These are phyloP conservation scores for Xiphophorus hellerii DNA, from an alignment of 2,113 vertebrate species.

Conservation along the genomic window DNA sequence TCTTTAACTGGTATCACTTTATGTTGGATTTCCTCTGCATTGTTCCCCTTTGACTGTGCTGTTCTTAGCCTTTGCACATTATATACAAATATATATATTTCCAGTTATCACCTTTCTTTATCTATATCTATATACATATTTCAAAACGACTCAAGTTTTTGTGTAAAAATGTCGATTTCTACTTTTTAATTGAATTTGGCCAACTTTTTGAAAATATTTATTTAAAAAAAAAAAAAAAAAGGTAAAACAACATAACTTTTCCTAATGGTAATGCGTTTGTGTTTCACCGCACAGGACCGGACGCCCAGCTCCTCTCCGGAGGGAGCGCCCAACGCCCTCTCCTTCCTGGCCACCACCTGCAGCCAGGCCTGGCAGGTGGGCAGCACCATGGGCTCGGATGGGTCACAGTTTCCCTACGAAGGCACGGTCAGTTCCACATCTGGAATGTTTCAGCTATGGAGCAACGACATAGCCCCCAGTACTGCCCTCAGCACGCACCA, in stretches of 20 bases:
- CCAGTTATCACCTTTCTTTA: too few species aligned
- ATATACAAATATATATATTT: too few species aligned
- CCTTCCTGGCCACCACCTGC: constrained; percentile 83
- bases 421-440: constrained; percentile 76
- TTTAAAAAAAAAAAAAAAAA: not conserved
- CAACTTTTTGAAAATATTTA: too few species aligned
- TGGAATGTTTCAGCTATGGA: constrained; percentile 88
- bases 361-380: constrained; percentile 81
- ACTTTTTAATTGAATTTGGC: too few species aligned
- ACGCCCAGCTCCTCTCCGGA: constrained; percentile 85
- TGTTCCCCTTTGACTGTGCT: not conserved
- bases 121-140: too few species aligned
- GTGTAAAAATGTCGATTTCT: too few species aligned
- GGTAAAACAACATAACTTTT: not conserved
- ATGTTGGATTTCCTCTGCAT: not conserved
- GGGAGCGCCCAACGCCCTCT: constrained; percentile 74
- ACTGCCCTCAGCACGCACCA: constrained; percentile 79
- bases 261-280: constrained; percentile 2
- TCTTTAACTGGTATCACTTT: not conserved
- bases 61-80: too few species aligned
- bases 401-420: constrained; percentile 80
- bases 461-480: constrained; percentile 81
- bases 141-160: too few species aligned
- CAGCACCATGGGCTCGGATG: constrained; percentile 68
- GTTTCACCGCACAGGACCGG: constrained; percentile 72